Base-by-base conservation (phyloP, 2,113 vertebrate genomes). In the Ammodytes dubius region DNA sequence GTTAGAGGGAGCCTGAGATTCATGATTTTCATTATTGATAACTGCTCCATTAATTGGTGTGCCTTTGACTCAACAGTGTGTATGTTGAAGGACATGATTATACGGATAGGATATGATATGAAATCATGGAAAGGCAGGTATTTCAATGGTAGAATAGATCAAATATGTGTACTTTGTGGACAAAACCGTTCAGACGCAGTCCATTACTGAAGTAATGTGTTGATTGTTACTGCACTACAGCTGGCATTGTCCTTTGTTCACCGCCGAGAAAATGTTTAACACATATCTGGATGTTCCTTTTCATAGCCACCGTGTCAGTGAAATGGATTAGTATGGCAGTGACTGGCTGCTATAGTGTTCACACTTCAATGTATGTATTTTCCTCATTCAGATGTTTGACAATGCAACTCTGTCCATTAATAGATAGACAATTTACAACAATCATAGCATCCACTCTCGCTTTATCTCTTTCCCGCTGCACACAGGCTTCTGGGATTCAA, bases 281-380 rank as follows among this genome's bases (percentile, higher is more conserved):
- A 8, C 17, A 35, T 37, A 27, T 43, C 52, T 10, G 66, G 63
- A 52, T 68, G 27, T 68, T 60, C n/a, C 39, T 19, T 74, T 73
- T 52, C 27, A 45, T n/a, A 58, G 52, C 37, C 45, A 72, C 43
- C 50, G n/a, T 35, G 52, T 17, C 37, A 6, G 17, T 13, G n/a
- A 72, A 65, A 66, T 35, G 4, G n/a, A 79, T 58, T 2, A 5
- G 14, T 49, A 47, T 57, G 42, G 3, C 42, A 10, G 11, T 27
- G 4, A 6, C 7, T 53, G 15, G 19, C 35, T 53, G 7, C n/a
- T 40, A 0, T 15, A 15, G 14, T 11, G n/a, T 7, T 57, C n/a
- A 40, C 10, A 10, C 45, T 61, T 74, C 9, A 8, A 42, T 50
- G 6, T 43, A 17, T 69, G 13, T 6, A 9, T 17, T 12, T 58